Conservation (phyloP, 2,113 vertebrate genomes). For the Sander lucioperca region DNA sequence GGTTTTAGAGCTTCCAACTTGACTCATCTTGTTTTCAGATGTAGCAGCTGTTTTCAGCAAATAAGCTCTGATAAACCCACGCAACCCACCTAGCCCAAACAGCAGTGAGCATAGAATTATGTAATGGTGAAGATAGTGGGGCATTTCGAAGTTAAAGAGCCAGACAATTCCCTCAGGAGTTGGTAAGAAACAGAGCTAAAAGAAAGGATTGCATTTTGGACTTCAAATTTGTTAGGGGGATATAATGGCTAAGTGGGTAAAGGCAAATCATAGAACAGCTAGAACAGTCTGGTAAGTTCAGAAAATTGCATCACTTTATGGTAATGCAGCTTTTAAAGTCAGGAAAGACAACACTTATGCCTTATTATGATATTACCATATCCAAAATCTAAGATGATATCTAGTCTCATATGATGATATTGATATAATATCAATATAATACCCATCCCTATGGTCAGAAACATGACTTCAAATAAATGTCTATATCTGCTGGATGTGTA, state of each 20-base stretch:
- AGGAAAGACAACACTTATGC: too few relatives aligned
- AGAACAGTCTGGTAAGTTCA: too few relatives aligned
- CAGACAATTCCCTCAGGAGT: background rate
- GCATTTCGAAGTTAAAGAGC: background rate
- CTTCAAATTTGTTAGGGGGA: background rate
- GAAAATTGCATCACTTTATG: too few relatives aligned
- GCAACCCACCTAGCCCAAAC: constrained; percentile 5
- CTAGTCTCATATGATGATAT: too few relatives aligned
- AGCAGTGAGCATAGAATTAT: background rate
- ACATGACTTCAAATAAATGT: background rate
- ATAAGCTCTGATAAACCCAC: background rate
- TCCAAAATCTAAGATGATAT: too few relatives aligned
- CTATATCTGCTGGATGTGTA: background rate
- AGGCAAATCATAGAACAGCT: too few relatives aligned
- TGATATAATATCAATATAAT: too few relatives aligned
- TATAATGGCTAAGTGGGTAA: too few relatives aligned
- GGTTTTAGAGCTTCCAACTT: background rate
- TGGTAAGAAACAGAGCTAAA: background rate
- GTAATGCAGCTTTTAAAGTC: too few relatives aligned
- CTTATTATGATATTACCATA: too few relatives aligned
- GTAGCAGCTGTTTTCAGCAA: background rate
- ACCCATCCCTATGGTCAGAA: background rate
- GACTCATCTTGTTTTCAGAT: constrained; percentile 12
- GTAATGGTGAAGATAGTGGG: constrained; percentile 6
- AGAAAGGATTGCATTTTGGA: background rate